Conservation (phyloP, 2,113 vertebrate genomes). For the Rhineura floridana region DNA sequence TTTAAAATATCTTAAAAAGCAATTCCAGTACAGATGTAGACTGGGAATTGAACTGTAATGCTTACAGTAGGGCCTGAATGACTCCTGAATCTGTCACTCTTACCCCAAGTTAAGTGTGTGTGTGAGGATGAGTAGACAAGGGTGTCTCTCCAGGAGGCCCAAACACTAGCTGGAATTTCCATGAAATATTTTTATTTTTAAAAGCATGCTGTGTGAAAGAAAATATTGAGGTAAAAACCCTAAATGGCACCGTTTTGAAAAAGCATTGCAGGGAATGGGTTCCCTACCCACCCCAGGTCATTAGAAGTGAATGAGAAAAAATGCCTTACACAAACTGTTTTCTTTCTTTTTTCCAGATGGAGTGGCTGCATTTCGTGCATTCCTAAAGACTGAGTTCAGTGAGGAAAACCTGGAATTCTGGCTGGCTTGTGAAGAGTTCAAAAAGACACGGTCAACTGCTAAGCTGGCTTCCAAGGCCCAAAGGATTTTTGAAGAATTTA, state of each 20-base stretch:
- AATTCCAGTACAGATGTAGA: too few species aligned
- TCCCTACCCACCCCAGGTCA: background rate
- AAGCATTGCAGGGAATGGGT: background rate
- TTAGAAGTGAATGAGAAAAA: background rate
- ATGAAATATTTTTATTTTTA: background rate
- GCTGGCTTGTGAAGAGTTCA: slow-evolving; percentile 95
- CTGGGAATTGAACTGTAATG: too few species aligned
- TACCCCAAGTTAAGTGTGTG: too few species aligned
- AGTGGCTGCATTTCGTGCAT: slow-evolving; percentile 90
- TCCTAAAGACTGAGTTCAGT: slow-evolving; percentile 94
- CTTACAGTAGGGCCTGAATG: too few species aligned
- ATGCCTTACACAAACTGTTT: background rate
- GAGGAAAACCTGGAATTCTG: slow-evolving; percentile 99
- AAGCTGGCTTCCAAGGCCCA: slow-evolving; percentile 88
- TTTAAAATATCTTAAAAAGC: too few species aligned
- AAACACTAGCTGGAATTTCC: background rate
- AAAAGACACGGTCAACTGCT: slow-evolving; percentile 80
- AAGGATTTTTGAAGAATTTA: slow-evolving; percentile 93
- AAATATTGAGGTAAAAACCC: background rate
- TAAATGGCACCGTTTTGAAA: background rate
- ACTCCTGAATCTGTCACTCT: too few species aligned
- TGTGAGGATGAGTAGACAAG: background rate
- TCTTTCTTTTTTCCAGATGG: slow-evolving; percentile 80
- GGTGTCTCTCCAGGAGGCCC: background rate
- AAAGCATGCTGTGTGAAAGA: background rate